Base-by-base conservation (phyloP, 1,140 invertebrate genomes). In the Eupristina koningsbergeri region DNA sequence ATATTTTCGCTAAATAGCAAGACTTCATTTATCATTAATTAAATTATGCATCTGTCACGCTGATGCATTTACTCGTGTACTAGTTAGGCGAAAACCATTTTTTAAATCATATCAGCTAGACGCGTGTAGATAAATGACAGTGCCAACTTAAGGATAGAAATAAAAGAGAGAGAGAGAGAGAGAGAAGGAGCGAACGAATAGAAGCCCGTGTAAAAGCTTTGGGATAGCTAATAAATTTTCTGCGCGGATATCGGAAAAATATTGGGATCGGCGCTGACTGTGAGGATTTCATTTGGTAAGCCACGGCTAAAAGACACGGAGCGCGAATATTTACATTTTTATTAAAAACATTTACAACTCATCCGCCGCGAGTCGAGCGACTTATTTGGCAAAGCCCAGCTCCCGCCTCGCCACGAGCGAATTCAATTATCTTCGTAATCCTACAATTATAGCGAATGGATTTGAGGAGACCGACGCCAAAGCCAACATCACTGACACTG, bases 371-470 rank as follows among this genome's bases (percentile, higher is more conserved):
- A 75, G 78, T 61, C 81, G 50, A 36, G 69, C 29, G 53, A n/a
- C 61, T 80, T 50, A 45, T 29, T 79, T n/a, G 41, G n/a, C 13
- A 13, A 45, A 19, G 19, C 50, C 26, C 29, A 36, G 50, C 34
- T 47, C 17, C 61, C 19, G 31, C 75, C 45, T 73, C 19, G 45
- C 45, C 29, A 26, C 53, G 36, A 11, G 36, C 41, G 85, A 87
- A 88, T 89, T 89, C 87, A 89, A 89, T 89, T 89, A 89, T 88
- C 86, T 87, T 41, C 81, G 87, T 89, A 89, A 89, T 88, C 88
- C 87, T 47, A 83, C 87, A 88, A 87, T 89, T 87, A 88, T 87
- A 87, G 87, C 86, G 85, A 87, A 87, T 84, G 87, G 87, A 89
- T 89, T 88, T 87, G 86, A 84, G 84, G 31, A 61, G 71, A n/a